A percentile compares a stretch with the other conserved stretches of the same genome.
These are phyloP conservation scores for Labia minor DNA, from an alignment of 2,888 invertebrate species.

Conservation along the genomic window DNA sequence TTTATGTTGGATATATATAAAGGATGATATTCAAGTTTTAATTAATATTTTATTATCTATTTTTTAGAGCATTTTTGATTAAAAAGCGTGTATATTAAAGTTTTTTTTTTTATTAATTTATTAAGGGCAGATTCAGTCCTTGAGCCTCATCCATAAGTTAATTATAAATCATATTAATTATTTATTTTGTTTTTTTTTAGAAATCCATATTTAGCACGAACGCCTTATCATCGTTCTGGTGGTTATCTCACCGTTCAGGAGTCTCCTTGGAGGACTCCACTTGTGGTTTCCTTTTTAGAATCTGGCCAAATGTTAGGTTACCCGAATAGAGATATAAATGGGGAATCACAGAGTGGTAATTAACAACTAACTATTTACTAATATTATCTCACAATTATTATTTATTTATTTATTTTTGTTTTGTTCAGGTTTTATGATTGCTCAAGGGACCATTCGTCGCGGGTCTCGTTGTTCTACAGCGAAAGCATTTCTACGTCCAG, in stretches of 20 bases:
- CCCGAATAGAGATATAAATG: slow-evolving; percentile 71
- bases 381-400: no score
- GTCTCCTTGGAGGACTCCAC: slow-evolving; percentile 71
- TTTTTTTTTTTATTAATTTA: no score
- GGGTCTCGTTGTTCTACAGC: slow-evolving; percentile 78
- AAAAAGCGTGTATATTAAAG: no score
- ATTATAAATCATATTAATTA: no score
- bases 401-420: neutral
- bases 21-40: no score
- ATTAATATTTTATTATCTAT: no score
- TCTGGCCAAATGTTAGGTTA: slow-evolving; percentile 74
- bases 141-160: no score
- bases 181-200: no score
- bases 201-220: slow-evolving; percentile 66
- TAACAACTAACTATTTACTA: no score
- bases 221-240: slow-evolving; percentile 57
- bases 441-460: slow-evolving; percentile 65
- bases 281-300: slow-evolving; percentile 72
- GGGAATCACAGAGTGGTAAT: slow-evolving; percentile 49
- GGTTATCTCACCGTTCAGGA: slow-evolving; percentile 72
- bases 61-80: no score
- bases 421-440: slow-evolving; percentile 60
- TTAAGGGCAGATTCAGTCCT: no score
- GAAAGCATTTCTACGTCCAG: slow-evolving; percentile 74
- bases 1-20: no score